phyloP scores from a whole-genome alignment of 2,797 vertebrate species.

The Phataginus tetradactyla region DNA sequence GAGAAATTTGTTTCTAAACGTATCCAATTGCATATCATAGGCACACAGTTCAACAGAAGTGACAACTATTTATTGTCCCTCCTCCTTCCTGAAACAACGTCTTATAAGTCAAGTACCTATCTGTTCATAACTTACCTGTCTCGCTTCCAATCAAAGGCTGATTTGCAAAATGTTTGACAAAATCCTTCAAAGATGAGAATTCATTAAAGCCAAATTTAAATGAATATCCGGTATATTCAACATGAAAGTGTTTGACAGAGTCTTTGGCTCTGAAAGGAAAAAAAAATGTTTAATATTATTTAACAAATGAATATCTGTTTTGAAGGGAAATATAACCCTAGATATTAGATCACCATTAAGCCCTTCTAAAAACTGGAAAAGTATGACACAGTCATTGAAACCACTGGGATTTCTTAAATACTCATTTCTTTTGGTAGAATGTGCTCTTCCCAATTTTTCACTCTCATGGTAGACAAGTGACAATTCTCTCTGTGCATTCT shows the following conservation, averaged over 20 bases:
- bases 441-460: neutral
- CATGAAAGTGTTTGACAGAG: conserved; percentile 97
- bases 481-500: neutral
- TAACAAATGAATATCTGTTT: neutral
- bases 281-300: neutral
- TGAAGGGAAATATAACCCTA: neutral
- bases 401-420: neutral
- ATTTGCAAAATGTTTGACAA: conserved; percentile 96
- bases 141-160: conserved; percentile 97
- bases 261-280: conserved; percentile 92
- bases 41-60: neutral
- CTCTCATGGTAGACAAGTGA: neutral
- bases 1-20: neutral
- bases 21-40: neutral
- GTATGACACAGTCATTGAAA: neutral
- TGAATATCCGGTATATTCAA: conserved; percentile 87
- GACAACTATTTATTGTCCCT: neutral
- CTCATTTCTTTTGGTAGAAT: neutral
- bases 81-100: neutral
- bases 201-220: conserved; percentile 96
- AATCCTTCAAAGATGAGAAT: conserved; percentile 91
- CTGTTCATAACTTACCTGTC: conserved; percentile 88
- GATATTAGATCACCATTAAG: neutral
- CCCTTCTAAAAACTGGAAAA: neutral
- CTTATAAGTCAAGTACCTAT: neutral